phyloP scores from a whole-genome alignment of 1,140 invertebrate genomes.

The Spodoptera frugiperda region DNA sequence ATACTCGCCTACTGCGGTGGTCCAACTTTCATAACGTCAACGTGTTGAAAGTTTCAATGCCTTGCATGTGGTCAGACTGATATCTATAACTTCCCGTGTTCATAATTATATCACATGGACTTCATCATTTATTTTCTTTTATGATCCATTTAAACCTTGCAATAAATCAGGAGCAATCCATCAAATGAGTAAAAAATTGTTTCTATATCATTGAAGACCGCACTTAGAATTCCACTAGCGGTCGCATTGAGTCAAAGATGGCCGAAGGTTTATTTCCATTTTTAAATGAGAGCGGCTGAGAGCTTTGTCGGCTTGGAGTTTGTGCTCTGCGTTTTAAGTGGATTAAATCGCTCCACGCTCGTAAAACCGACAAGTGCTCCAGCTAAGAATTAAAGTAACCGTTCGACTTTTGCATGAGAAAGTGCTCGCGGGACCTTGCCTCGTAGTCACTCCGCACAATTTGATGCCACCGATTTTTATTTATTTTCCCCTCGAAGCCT shows the following conservation, averaged over 20 bases:
- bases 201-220: constrained; percentile 72
- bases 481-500: constrained; percentile 69
- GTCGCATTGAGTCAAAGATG: constrained; percentile 84
- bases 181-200: constrained; percentile 76
- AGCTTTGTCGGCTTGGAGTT: constrained; percentile 85
- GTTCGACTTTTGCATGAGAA: constrained; percentile 86
- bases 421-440: constrained; percentile 76
- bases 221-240: constrained; percentile 83
- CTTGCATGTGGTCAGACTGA: constrained; percentile 20
- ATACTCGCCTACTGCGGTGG: constrained; percentile 20
- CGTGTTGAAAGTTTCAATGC: constrained; percentile 35
- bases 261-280: constrained; percentile 84
- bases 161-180: constrained; percentile 57
- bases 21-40: constrained; percentile 12
- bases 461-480: constrained; percentile 72
- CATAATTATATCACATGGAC: neutral
- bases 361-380: constrained; percentile 85
- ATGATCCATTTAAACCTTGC: neutral
- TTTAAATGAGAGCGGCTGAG: constrained; percentile 86
- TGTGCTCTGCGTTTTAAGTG: constrained; percentile 86
- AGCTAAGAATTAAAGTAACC: constrained; percentile 86
- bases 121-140: constrained; percentile 17
- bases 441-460: constrained; percentile 76
- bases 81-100: constrained; percentile 2
- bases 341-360: constrained; percentile 86